Base-by-base conservation (phyloP, 2,797 vertebrate genomes). In the Acanthopagrus latus region DNA sequence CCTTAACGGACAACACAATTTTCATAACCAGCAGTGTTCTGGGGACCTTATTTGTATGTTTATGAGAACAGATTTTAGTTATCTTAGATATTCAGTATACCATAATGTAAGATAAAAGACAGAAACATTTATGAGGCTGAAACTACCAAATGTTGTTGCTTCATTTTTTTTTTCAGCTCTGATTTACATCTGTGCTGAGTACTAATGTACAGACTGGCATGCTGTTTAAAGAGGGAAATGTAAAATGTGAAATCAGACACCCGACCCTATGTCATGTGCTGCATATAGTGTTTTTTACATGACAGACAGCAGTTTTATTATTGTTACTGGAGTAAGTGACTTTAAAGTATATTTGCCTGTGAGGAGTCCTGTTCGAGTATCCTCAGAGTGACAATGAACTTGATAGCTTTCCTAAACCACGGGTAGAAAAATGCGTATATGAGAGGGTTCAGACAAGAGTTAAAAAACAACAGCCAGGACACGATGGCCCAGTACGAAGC, bases 371-470 rank as follows among this genome's bases (percentile, higher is more conserved):
- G 18, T 27, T 89, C 16, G 1, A 93, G 71, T 74, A 92, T 92
- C 75, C 84, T 85, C 12, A 93, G 71, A 11, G 86, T 88, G 11
- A 92, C 27, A 18, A 91, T 93, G 10, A 81, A 65, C 71, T 80
- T 88, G 3, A 85, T 84, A 10, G 90, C 77, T 78, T 84, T 89
- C 71, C 89, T 88, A 60, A 93, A 94, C 92, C 93, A 94, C 0
- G 79, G 80, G 43, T 93, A 93, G 72, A 91, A 94, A 48, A 94
- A 79, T 4, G 91, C 88, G 54, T 93, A 92, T 14, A 93, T 91
- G 6, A 93, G 70, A 2, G 91, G 91, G 69, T 94, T 94, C 66
- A 94, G 41, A 38, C 86, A 91, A 18, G 92, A 94, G 70, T 93
- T 93, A 4, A 87, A 78, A 21, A 38, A 38, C 38, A 92, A 4